Conservation (phyloP, 2,113 vertebrate genomes). For the Cephalopholis sonnerati region DNA sequence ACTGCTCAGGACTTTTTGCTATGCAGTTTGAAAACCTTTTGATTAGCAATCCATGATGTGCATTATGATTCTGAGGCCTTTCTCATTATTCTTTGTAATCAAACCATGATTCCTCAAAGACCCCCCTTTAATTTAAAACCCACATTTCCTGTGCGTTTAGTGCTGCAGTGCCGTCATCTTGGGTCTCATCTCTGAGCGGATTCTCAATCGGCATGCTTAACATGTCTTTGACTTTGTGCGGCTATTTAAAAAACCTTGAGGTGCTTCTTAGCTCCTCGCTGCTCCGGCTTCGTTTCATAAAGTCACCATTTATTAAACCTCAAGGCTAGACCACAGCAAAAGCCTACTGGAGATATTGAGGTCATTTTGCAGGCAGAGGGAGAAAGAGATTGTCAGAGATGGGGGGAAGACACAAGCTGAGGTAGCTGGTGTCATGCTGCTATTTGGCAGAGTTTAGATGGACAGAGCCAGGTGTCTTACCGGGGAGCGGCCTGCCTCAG, state of each 20-base stretch:
- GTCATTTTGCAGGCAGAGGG: slow-evolving; percentile 64
- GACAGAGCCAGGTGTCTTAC: slow-evolving; percentile 52
- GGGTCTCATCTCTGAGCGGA: slow-evolving; percentile 36
- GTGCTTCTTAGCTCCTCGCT: slow-evolving; percentile 63
- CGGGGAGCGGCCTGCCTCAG: slow-evolving; percentile 42
- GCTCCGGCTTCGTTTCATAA: slow-evolving; percentile 78
- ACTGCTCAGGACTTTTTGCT: slow-evolving; percentile 37
- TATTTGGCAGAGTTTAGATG: slow-evolving; percentile 64
- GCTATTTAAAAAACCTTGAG: slow-evolving; percentile 67
- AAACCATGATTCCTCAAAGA: slow-evolving; percentile 61
- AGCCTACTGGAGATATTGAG: slow-evolving; percentile 79
- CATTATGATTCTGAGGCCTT: slow-evolving; percentile 54
- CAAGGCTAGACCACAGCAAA: slow-evolving; percentile 66
- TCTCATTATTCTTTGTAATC: slow-evolving; percentile 76
- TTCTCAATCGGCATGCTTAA: slow-evolving; percentile 54
- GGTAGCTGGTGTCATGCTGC: slow-evolving; percentile 61
- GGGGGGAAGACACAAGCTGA: slow-evolving; percentile 42
- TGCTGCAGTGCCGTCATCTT: slow-evolving; percentile 26
- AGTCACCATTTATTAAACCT: slow-evolving; percentile 83
- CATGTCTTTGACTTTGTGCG: slow-evolving; percentile 45
- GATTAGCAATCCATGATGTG: slow-evolving; percentile 56
- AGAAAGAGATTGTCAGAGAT: slow-evolving; percentile 51
- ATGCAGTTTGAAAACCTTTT: slow-evolving; percentile 68
- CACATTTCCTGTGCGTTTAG: slow-evolving; percentile 38
- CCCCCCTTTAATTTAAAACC: slow-evolving; percentile 59